A percentile compares a stretch with the other conserved stretches of the same genome.
Conservation (phyloP, 2,888 invertebrate genomes). For the Platerodrilus igneus region DNA sequence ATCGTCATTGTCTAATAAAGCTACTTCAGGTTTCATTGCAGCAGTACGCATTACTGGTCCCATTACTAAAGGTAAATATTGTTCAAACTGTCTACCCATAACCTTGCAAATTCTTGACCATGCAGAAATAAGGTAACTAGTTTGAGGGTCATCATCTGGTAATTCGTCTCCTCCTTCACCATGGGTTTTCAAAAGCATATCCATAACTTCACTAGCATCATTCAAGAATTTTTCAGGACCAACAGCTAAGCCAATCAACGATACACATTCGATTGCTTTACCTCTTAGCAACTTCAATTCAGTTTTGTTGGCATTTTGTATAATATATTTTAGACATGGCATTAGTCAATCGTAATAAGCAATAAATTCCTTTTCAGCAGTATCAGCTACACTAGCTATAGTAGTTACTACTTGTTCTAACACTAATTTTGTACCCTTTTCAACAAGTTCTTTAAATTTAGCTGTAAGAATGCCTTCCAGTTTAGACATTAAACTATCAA, state of each 20-base stretch:
- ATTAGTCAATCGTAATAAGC: slow-evolving; percentile 89
- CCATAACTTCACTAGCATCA: slow-evolving; percentile 95
- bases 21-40: slow-evolving; percentile 89
- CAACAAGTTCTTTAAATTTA: slow-evolving; percentile 92
- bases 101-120: slow-evolving; percentile 97
- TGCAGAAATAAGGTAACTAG: slow-evolving; percentile 95
- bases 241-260: slow-evolving; percentile 88
- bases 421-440: slow-evolving; percentile 92
- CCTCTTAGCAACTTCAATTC: slow-evolving; percentile 86
- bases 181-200: slow-evolving; percentile 86
- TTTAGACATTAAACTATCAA: slow-evolving; percentile 87
- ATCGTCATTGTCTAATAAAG: slow-evolving; percentile 81
- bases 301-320: slow-evolving; percentile 84
- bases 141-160: slow-evolving; percentile 94
- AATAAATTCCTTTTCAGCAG: slow-evolving; percentile 93
- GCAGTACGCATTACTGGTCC: slow-evolving; percentile 89
- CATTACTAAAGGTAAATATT: slow-evolving; percentile 93
- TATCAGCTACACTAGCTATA: slow-evolving; percentile 97
- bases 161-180: slow-evolving; percentile 75
- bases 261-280: slow-evolving; percentile 98
- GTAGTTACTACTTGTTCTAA: slow-evolving; percentile 98
- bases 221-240: slow-evolving; percentile 79
- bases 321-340: slow-evolving; percentile 95
- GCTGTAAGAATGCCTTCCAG: slow-evolving; percentile 83
- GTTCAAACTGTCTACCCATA: slow-evolving; percentile 76